Evolutionary conservation across 2,113 vertebrate genomes (phyloP).

Genomic region (Thomomys bottae): DNA sequence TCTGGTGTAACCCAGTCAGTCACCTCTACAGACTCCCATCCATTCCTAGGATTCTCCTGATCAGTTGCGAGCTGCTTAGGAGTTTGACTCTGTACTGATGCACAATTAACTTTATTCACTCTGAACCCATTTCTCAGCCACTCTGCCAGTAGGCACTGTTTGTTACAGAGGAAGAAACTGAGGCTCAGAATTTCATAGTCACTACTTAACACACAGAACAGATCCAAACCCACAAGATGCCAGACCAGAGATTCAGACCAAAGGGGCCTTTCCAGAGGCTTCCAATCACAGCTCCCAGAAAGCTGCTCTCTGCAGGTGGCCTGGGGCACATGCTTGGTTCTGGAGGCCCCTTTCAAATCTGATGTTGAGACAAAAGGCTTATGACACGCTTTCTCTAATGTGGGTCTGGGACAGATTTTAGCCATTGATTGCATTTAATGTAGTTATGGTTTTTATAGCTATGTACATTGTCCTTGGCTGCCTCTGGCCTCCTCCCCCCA

Average conservation of each 20-base stretch:
- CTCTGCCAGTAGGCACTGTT: background rate
- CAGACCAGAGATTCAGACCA: background rate
- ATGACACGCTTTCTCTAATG: slow-evolving; percentile 30
- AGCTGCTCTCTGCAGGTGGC: background rate
- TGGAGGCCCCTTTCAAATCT: slow-evolving; percentile 37
- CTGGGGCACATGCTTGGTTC: background rate
- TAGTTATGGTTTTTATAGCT: slow-evolving; percentile 35
- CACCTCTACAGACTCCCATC: background rate
- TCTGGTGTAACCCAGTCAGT: background rate
- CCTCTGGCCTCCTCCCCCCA: background rate
- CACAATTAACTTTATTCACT: background rate
- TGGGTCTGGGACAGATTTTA: slow-evolving; percentile 31
- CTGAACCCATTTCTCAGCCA: background rate
- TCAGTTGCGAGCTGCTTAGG: background rate
- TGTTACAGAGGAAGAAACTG: background rate
- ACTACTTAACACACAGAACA: background rate
- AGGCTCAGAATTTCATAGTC: background rate
- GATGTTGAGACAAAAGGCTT: slow-evolving; percentile 38
- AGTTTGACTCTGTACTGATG: background rate
- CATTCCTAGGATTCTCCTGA: background rate
- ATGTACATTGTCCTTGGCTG: background rate
- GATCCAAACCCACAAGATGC: too few relatives aligned
- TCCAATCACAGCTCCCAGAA: background rate
- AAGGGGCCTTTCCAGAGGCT: background rate
- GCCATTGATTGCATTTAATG: background rate